Evolutionary conservation across 2,888 invertebrate species (phyloP), one percentile per base, ranked within the genome.

Genomic region (Drosophila mulleri): DNA sequence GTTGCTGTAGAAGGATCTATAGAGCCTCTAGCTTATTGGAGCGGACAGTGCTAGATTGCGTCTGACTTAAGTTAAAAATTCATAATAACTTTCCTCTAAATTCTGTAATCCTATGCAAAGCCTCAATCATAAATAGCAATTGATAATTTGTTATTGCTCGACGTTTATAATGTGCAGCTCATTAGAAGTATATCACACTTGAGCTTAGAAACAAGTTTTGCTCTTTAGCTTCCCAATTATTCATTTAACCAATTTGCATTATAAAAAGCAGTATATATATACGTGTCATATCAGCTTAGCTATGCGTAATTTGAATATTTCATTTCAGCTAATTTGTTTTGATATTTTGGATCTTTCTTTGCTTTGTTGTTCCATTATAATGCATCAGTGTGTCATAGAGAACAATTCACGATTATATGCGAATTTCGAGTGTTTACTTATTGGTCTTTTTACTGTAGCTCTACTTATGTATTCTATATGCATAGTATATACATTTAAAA

Each of bases 301-400:
- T 37, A 50, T 65, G 32, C 35, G 37, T n/a, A 65, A 29, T 50
- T 65, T 42, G 50, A 37, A 20, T 29, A 32, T 66, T 67, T 35
- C 37, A 54, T 37, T 37, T 42, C 16, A 14, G 52, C 50, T 60
- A 70, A 45, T 70, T 60, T 53, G 39, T 60, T 47, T 44, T 39
- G 44, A 50, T 45, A 20, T 48, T 67, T 67, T 29, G 16, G 16
- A 20, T 20, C 16, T 20, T 29, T 54, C n/a, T 0, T 2, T n/a
- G 8, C 16, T 11, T 18, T 39, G 39, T 39, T 1, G 5, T 18
- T 18, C 16, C 37, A 45, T 47, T 18, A 23, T 44, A 47, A n/a
- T 59, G 45, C 45, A 68, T 39, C 39, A 41, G 18, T 29, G 5
- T 39, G 14, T 11, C 44, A 32, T 58, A 16, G 32, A 16, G 9